Base-by-base conservation (phyloP, 1,140 invertebrate species). In the Anoplolepis gracilipes region DNA sequence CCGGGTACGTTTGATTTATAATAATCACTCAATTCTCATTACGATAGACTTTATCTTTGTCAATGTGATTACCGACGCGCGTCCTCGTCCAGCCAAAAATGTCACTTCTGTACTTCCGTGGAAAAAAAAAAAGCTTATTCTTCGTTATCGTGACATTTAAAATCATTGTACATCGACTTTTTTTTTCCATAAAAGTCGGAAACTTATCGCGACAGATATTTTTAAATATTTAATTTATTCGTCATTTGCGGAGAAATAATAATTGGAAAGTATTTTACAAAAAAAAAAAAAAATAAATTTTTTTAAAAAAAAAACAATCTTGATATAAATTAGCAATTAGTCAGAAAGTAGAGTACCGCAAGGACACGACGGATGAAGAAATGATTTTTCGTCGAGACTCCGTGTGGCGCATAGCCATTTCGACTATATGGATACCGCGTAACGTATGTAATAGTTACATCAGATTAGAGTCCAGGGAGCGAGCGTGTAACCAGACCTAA, bases 1-100 rank as follows among this genome's bases (percentile, higher is more conserved):
- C 57, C 76, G 75, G 76, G 19, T 59, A 61, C 88, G 86, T 92
- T 92, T 93, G 92, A 93, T 93, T 93, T 93, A 94, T 93, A 92
- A 93, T 94, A 93, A 94, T 94, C 89, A 92, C 89, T 92, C 93
- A 90, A 91, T 92, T 91, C 92, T 93, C 90, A 91, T 93, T 93
- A 93, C 88, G 76, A 87, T 76, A 92, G 86, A 86, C 90, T 91
- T 91, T 81, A 88, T 90, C 30, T 13, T 55, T 25, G 57, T 65
- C 57, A 6, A 61, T 25, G 57, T 46, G 53, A 69, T 67, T 78
- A 33, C 79, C 53, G 55, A 62, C 55, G 79, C 87, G 59, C 62
- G 16, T 72, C 69, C 13, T 25, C 57, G 33, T 76, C 78, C n/a
- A 36, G 39, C 55, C 70, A 39, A 84, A 62, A 73, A 39, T 73